These are phyloP conservation scores for Agriopis marginaria DNA, from an alignment of 2,888 invertebrate genomes.

Conservation along the genomic window DNA sequence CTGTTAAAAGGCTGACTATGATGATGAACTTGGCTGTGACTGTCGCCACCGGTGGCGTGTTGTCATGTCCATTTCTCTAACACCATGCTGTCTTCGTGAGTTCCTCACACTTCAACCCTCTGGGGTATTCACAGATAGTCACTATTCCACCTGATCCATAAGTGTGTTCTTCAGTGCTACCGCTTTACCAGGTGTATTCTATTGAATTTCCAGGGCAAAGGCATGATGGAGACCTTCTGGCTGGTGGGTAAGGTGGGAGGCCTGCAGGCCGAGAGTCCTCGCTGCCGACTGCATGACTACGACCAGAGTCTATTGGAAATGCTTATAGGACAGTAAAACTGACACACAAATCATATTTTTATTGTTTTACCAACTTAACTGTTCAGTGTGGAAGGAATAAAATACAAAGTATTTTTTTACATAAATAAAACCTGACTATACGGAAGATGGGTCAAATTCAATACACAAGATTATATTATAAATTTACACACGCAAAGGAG, in stretches of 20 bases:
- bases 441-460: too few species aligned
- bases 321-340: slow-evolving; percentile 61
- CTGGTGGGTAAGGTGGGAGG: slow-evolving; percentile 75
- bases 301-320: slow-evolving; percentile 75
- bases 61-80: too few species aligned
- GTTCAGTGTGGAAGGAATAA: neutral
- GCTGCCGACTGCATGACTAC: slow-evolving; percentile 70
- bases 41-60: too few species aligned
- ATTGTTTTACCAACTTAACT: neutral
- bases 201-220: slow-evolving; percentile 78
- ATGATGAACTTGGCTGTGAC: too few species aligned
- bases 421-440: neutral
- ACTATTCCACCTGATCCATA: too few species aligned
- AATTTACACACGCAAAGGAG: too few species aligned
- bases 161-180: too few species aligned
- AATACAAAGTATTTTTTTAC: neutral
- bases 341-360: neutral
- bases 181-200: neutral
- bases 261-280: slow-evolving; percentile 63
- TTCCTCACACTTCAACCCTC: too few species aligned
- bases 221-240: slow-evolving; percentile 86
- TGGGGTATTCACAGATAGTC: too few species aligned
- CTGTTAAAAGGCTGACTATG: too few species aligned
- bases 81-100: too few species aligned
- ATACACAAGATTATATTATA: too few species aligned